phyloP scores from a whole-genome alignment of 2,797 vertebrate species.

The Oreonectes daqikongensis region DNA sequence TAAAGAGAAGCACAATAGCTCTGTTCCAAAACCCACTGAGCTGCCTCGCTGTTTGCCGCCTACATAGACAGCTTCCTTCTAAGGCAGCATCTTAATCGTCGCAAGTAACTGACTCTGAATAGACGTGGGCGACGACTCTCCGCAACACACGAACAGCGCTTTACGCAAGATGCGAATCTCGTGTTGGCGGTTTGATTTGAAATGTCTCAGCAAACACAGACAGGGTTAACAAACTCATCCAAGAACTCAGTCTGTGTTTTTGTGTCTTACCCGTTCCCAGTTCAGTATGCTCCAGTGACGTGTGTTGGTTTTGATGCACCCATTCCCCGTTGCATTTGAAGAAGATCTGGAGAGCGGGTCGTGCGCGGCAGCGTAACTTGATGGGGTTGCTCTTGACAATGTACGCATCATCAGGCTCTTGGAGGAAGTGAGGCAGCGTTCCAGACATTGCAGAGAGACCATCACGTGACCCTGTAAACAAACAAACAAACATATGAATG shows the following conservation, averaged over 20 bases:
- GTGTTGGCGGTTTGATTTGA: too few species aligned
- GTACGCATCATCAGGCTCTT: conserved; percentile 94
- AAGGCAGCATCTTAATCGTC: neutral
- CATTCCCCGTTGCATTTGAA: conserved; percentile 99
- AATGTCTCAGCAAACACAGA: neutral
- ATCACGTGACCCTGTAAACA: conserved; percentile 68
- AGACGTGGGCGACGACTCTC: neutral
- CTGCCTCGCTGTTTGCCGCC: neutral
- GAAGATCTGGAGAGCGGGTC: conserved; percentile 95
- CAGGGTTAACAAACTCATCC: too few species aligned
- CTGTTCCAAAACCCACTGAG: neutral
- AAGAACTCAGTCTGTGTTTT: neutral
- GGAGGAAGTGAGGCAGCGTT: conserved; percentile 92
- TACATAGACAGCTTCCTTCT: neutral
- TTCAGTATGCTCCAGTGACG: conserved; percentile 88
- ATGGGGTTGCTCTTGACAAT: conserved; percentile 98
- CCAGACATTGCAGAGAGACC: conserved; percentile 71
- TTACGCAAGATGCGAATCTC: neutral
- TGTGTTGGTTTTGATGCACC: conserved; percentile 96
- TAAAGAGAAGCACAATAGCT: neutral
- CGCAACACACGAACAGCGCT: neutral
- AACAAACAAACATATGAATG: conserved; percentile 7
- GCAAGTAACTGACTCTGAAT: neutral
- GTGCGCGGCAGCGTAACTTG: conserved; percentile 87
- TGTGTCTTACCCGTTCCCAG: conserved; percentile 83